Evolutionary conservation across 2,797 vertebrate species (phyloP).

Genomic region (Eidolon dupreanum): DNA sequence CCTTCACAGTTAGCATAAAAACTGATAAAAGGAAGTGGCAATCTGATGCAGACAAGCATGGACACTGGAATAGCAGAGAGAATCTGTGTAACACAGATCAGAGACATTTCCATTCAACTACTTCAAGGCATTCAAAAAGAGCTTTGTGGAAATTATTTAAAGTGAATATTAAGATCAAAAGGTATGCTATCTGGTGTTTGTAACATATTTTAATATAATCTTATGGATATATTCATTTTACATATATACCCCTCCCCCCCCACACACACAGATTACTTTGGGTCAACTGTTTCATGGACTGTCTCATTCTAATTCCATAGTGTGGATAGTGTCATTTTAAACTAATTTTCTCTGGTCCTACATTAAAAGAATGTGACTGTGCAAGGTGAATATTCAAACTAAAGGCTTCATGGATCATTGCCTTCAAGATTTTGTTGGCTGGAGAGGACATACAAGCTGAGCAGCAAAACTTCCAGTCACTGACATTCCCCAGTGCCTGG

Average conservation of each 20-base stretch:
- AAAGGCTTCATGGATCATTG: neutral
- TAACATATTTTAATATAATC: neutral
- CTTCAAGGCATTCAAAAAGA: neutral
- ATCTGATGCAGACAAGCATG: neutral
- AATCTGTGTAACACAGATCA: neutral
- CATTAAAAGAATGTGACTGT: neutral
- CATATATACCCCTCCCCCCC: neutral
- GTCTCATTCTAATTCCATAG: neutral
- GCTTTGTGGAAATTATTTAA: neutral
- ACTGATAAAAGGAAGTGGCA: neutral
- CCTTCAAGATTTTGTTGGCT: constrained; percentile 27
- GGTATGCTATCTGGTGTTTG: neutral
- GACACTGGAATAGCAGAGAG: neutral
- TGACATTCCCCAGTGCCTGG: neutral
- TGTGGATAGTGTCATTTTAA: neutral
- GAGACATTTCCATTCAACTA: neutral
- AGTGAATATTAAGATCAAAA: neutral
- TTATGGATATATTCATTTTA: neutral
- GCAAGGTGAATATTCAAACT: neutral
- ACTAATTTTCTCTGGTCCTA: neutral
- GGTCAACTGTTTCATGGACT: neutral
- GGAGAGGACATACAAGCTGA: neutral
- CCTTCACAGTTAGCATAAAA: neutral
- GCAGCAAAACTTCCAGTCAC: neutral
- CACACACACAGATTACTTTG: neutral